Conservation (phyloP, 2,888 invertebrate species). For the Cryptus viduatorius region DNA sequence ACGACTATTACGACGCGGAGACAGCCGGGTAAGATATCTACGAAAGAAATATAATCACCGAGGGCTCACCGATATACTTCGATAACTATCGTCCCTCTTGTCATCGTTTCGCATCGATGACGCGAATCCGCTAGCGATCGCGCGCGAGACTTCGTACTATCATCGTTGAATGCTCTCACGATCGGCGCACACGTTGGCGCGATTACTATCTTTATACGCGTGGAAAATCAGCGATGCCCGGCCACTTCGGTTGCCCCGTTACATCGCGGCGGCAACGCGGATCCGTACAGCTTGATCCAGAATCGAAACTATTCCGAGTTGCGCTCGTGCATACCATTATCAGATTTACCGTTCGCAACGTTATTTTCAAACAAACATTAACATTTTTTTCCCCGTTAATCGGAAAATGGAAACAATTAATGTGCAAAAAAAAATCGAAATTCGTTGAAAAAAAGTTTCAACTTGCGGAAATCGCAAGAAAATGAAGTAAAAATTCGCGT, state of each 20-base stretch:
- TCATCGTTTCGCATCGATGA: conserved; percentile 49
- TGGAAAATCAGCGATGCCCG: conserved; percentile 28
- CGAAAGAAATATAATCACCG: conserved; percentile 15
- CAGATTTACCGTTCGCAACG: too few relatives aligned
- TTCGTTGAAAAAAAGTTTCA: background rate
- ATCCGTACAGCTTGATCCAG: conserved; percentile 5
- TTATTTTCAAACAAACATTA: too few relatives aligned
- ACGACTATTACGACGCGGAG: background rate
- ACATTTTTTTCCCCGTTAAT: too few relatives aligned
- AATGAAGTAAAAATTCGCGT: background rate
- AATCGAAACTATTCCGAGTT: conserved; percentile 5
- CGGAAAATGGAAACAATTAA: too few relatives aligned
- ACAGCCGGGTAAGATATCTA: background rate
- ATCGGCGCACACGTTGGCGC: conserved; percentile 19
- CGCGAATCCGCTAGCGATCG: conserved; percentile 9
- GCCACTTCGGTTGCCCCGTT: conserved; percentile 8
- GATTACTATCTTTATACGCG: conserved; percentile 38
- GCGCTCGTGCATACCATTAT: too few relatives aligned
- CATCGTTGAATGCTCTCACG: conserved; percentile 31
- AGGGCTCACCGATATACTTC: conserved; percentile 32
- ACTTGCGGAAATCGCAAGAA: background rate
- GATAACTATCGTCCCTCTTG: conserved; percentile 22
- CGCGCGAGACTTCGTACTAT: conserved; percentile 1
- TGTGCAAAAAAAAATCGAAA: too few relatives aligned
- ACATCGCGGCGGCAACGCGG: background rate